These are phyloP conservation scores for Pardosa pseudoannulata DNA, from an alignment of 2,888 invertebrate species.

Conservation along the genomic window DNA sequence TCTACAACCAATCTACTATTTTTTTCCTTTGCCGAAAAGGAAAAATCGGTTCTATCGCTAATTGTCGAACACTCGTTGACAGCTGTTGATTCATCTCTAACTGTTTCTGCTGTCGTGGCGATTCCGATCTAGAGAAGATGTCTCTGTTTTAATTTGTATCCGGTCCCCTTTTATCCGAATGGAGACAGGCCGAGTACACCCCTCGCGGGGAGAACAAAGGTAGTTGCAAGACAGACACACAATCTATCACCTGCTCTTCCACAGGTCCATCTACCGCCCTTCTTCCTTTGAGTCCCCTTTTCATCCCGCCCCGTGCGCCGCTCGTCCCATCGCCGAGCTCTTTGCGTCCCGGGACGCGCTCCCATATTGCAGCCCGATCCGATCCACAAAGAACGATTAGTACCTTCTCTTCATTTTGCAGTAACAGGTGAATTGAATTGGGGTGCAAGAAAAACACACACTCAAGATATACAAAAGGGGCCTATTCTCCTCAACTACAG, in stretches of 20 bases:
- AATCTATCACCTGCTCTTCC: slow-evolving; percentile 72
- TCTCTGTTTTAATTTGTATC: slow-evolving; percentile 8
- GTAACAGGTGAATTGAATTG: too few relatives aligned
- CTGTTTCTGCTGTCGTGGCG: too few relatives aligned
- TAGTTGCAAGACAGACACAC: slow-evolving; percentile 67
- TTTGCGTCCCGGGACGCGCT: neutral
- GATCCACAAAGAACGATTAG: too few relatives aligned
- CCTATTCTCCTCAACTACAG: too few relatives aligned
- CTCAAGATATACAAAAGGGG: too few relatives aligned
- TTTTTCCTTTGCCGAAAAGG: too few relatives aligned
- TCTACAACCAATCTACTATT: too few relatives aligned
- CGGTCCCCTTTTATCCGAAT: slow-evolving; percentile 17
- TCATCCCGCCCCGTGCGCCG: slow-evolving; percentile 39
- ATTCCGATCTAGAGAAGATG: neutral
- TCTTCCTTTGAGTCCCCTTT: slow-evolving; percentile 26
- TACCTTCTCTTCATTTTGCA: too few relatives aligned
- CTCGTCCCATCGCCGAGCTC: slow-evolving; percentile 20
- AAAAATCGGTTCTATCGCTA: too few relatives aligned
- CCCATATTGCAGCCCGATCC: neutral
- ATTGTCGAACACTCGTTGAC: neutral
- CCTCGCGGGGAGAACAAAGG: slow-evolving; percentile 70
- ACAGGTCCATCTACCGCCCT: slow-evolving; percentile 45
- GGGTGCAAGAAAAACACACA: too few relatives aligned
- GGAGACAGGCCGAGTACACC: slow-evolving; percentile 66
- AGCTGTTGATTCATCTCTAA: too few relatives aligned